phyloP scores from a whole-genome alignment of 2,113 vertebrate species.

The Micronycteris hirsuta region DNA sequence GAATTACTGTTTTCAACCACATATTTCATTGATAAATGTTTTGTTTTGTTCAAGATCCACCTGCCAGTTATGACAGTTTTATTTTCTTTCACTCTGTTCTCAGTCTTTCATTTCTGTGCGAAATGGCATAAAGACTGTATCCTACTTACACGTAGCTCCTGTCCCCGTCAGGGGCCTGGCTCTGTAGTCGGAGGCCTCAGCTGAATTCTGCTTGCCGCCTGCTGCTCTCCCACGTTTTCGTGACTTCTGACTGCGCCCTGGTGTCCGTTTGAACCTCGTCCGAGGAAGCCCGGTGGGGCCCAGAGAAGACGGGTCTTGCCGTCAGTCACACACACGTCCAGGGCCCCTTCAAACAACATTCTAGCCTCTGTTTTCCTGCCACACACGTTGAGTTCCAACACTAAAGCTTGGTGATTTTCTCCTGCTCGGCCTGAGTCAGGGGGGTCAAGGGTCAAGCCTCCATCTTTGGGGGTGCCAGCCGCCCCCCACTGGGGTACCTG shows the following conservation, averaged over 20 bases:
- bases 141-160: background rate
- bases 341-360: too few relatives aligned
- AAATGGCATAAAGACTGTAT: background rate
- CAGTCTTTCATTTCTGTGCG: background rate
- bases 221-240: accelerated
- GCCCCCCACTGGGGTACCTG: accelerated
- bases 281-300: too few relatives aligned
- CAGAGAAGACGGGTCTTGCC: too few relatives aligned
- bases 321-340: too few relatives aligned
- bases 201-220: accelerated
- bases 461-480: too few relatives aligned
- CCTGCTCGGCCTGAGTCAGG: too few relatives aligned
- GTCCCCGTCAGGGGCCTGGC: background rate
- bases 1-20: background rate
- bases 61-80: background rate
- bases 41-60: background rate
- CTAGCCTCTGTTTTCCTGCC: too few relatives aligned
- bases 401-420: too few relatives aligned
- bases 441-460: too few relatives aligned
- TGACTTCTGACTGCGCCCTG: accelerated
- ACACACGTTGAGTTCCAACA: too few relatives aligned
- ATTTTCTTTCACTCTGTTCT: background rate
- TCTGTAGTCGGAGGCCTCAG: too few relatives aligned
- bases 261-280: background rate
- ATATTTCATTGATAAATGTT: accelerated